Evolutionary conservation across 2,797 vertebrate species (phyloP).

Genomic region (Alauda arvensis): DNA sequence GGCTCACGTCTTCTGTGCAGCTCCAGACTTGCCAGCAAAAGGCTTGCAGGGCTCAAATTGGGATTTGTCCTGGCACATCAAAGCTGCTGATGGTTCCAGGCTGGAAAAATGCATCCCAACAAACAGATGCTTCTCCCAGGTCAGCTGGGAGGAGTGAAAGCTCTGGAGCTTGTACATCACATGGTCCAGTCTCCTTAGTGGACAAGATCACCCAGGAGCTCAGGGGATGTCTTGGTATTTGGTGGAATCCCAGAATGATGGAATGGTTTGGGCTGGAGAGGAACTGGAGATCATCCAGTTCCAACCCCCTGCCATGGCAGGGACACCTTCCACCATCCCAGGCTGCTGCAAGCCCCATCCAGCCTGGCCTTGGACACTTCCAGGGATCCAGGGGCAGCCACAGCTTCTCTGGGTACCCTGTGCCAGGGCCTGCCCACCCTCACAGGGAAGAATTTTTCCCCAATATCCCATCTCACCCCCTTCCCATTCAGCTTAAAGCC

Average conservation of each 20-base stretch:
- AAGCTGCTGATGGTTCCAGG: background rate
- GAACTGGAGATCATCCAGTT: background rate
- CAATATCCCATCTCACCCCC: background rate
- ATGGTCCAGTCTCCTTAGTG: background rate
- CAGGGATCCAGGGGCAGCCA: background rate
- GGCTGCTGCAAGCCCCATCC: accelerated
- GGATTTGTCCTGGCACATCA: slow-evolving; percentile 23
- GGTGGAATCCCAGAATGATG: background rate
- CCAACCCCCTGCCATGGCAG: background rate
- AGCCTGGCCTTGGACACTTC: accelerated
- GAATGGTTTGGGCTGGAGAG: background rate
- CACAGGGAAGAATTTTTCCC: background rate
- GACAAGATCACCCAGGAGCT: background rate
- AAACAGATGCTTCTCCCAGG: background rate
- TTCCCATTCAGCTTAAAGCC: background rate
- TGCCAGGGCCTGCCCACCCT: accelerated
- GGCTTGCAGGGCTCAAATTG: background rate
- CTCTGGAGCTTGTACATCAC: background rate
- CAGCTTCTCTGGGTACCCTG: accelerated
- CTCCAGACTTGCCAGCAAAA: slow-evolving; percentile 24
- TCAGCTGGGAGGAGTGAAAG: background rate
- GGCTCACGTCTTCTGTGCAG: background rate
- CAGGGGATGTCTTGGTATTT: background rate
- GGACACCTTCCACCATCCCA: accelerated
- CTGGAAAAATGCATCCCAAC: background rate